These are phyloP conservation scores for Caenorhabditis briggsae DNA, from an alignment of 1,140 invertebrate genomes.

Conservation along the genomic window DNA sequence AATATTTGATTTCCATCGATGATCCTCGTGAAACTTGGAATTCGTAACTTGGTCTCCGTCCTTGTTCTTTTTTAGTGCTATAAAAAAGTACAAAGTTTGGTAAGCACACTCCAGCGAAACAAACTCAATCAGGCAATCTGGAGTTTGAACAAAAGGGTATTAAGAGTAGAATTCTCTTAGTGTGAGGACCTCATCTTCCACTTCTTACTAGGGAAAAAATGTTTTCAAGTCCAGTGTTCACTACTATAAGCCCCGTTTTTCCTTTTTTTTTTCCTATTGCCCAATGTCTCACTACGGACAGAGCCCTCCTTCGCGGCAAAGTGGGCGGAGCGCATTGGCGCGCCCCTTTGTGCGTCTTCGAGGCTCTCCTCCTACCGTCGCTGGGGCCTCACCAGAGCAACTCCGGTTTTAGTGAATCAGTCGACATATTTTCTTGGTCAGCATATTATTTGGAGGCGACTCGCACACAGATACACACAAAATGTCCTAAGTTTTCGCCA, in stretches of 20 bases:
- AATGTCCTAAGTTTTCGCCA: constrained; percentile 19
- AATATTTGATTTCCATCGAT: not conserved
- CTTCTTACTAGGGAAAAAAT: not conserved
- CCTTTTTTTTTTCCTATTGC: constrained; percentile 23
- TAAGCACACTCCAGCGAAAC: not conserved
- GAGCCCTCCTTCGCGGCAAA: constrained; percentile 33
- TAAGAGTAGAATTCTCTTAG: constrained; percentile 30
- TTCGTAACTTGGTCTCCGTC: not conserved
- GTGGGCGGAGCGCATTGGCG: constrained; percentile 53
- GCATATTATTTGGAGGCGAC: constrained; percentile 30
- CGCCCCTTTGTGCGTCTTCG: not conserved
- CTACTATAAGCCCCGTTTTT: constrained; percentile 35
- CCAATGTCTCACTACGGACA: constrained; percentile 45
- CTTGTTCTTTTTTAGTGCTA: not conserved
- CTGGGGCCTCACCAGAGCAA: constrained; percentile 23
- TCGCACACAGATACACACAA: not conserved
- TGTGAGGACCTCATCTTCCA: not conserved
- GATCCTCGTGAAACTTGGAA: not conserved
- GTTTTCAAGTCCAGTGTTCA: constrained; percentile 49
- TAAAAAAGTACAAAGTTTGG: constrained; percentile 15
- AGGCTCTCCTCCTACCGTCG: constrained; percentile 1
- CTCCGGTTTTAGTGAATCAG: constrained; percentile 37
- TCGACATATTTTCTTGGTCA: constrained; percentile 19
- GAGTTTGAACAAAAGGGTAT: constrained; percentile 26
- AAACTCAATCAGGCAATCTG: constrained; percentile 30